Percentiles rank a stretch among this genome's conserved stretches.
Evolutionary conservation across 92 coral and sea anemone genomes (phyloP).

Genomic region (Epizoanthus ramosus): DNA sequence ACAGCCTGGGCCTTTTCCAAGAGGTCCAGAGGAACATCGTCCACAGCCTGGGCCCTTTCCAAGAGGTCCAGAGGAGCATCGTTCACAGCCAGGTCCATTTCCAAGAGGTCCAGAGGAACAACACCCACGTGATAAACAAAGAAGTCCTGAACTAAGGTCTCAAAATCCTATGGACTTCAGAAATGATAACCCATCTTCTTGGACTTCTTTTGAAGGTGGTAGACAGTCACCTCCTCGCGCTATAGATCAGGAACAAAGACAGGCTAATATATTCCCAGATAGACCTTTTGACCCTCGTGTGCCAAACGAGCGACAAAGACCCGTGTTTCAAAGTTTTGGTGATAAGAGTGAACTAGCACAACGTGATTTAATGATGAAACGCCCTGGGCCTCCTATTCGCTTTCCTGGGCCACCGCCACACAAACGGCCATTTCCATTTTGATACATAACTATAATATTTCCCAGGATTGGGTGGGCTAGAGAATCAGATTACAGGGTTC

Average conservation of each 20-base stretch:
- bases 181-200: constrained; percentile 64
- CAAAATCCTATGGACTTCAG: constrained; percentile 56
- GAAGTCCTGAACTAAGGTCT: constrained; percentile 41
- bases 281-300: constrained; percentile 35
- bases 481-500: too few relatives aligned
- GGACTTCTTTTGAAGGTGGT: constrained; percentile 73
- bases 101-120: constrained; percentile 10
- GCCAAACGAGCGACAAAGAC: constrained; percentile 17
- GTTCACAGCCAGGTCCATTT: not conserved
- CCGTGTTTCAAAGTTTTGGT: constrained; percentile 25
- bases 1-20: not conserved
- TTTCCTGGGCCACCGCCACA: constrained; percentile 35
- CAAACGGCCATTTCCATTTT: constrained; percentile 33
- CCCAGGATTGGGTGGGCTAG: too few relatives aligned
- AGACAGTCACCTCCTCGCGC: constrained; percentile 54
- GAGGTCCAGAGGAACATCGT: constrained; percentile 26
- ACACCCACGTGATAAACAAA: too few relatives aligned
- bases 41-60: constrained; percentile 8
- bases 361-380: constrained; percentile 35
- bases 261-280: constrained; percentile 26
- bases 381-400: constrained; percentile 45
- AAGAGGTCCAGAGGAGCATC: constrained; percentile 27
- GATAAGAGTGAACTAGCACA: constrained; percentile 35
- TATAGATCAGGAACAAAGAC: constrained; percentile 44
- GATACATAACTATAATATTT: not conserved